Percentiles rank a stretch among this genome's conserved stretches.
These are phyloP conservation scores for Ceratina australensis DNA, from an alignment of 1,140 invertebrate species.

Conservation along the genomic window DNA sequence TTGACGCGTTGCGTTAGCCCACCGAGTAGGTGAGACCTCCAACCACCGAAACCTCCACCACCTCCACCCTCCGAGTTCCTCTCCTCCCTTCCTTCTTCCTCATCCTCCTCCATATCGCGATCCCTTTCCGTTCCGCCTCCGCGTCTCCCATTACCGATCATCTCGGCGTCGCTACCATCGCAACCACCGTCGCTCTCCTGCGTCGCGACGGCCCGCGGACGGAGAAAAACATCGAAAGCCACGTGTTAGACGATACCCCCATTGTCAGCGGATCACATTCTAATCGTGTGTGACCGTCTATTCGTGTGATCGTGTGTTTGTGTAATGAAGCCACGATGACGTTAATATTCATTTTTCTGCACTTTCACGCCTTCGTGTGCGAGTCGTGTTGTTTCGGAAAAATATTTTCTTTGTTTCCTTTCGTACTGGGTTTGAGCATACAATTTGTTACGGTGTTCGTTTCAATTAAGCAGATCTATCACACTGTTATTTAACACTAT, in stretches of 20 bases:
- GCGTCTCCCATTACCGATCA: conserved; percentile 77
- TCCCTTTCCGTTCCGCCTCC: conserved; percentile 83
- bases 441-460: too few relatives aligned
- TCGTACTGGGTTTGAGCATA: too few relatives aligned
- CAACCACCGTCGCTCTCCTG: conserved; percentile 78
- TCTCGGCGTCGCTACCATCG: conserved; percentile 79
- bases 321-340: too few relatives aligned
- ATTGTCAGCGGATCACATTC: neutral
- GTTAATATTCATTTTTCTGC: too few relatives aligned
- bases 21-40: conserved; percentile 91
- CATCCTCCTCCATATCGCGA: conserved; percentile 78
- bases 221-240: conserved; percentile 67
- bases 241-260: conserved; percentile 53
- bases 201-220: conserved; percentile 54
- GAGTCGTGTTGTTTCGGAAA: too few relatives aligned
- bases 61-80: conserved; percentile 78
- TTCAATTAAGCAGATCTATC: too few relatives aligned
- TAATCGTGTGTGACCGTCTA: too few relatives aligned
- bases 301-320: too few relatives aligned
- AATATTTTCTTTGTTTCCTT: too few relatives aligned
- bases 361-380: too few relatives aligned
- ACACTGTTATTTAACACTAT: too few relatives aligned
- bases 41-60: conserved; percentile 93
- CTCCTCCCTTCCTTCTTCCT: conserved; percentile 78
- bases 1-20: conserved; percentile 95